Evolutionary conservation across 2,888 invertebrate species (phyloP).

Genomic region (Beris chalybata): DNA sequence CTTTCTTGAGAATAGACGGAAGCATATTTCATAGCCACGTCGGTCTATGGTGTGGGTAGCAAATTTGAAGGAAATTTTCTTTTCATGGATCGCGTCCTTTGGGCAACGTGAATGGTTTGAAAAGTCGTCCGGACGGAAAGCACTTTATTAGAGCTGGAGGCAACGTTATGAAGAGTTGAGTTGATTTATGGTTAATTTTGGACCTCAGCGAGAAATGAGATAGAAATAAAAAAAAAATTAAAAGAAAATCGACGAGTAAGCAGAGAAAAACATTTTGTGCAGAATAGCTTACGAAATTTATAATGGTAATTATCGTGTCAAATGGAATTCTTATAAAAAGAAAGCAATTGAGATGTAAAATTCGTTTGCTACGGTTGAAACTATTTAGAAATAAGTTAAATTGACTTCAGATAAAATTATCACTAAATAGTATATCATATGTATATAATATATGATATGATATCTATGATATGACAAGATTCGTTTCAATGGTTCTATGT

Average conservation of each 20-base stretch:
- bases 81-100: constrained; percentile 21
- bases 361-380: too few relatives aligned
- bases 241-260: not conserved
- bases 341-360: too few relatives aligned
- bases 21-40: constrained; percentile 25
- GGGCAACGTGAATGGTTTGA: constrained; percentile 24
- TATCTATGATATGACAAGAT: too few relatives aligned
- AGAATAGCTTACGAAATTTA: constrained; percentile 21
- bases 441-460: too few relatives aligned
- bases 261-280: not conserved
- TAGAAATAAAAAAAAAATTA: constrained; percentile 1
- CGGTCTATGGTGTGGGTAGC: not conserved
- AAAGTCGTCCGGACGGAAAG: constrained; percentile 31
- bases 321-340: constrained; percentile 7
- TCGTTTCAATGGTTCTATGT: too few relatives aligned
- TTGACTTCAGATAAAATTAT: too few relatives aligned
- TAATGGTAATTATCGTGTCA: constrained; percentile 15
- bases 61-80: constrained; percentile 18
- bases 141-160: constrained; percentile 34
- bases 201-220: constrained; percentile 1
- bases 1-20: not conserved
- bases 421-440: too few relatives aligned
- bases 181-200: constrained; percentile 31
- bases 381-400: too few relatives aligned
- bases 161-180: constrained; percentile 23